Evolutionary conservation across 2,888 invertebrate species (phyloP).

Genomic region (Xylota sylvarum): DNA sequence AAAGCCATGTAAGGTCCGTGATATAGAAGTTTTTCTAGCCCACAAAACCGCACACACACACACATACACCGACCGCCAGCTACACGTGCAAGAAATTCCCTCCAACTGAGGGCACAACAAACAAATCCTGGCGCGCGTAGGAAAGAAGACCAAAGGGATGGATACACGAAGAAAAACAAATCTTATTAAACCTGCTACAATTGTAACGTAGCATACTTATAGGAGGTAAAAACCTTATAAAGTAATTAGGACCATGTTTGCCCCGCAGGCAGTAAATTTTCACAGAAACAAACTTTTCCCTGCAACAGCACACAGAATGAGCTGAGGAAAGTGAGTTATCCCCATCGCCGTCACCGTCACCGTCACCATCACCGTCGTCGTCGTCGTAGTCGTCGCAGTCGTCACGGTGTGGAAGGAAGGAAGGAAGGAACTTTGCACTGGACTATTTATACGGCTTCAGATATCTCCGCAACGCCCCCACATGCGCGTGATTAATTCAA

Average conservation of each 20-base stretch:
- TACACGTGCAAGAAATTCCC: conserved; percentile 29
- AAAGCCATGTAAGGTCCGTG: conserved; percentile 66
- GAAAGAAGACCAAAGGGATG: conserved; percentile 53
- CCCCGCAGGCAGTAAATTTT: conserved; percentile 69
- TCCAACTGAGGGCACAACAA: conserved; percentile 44
- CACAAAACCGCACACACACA: conserved; percentile 55
- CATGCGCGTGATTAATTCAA: conserved; percentile 60
- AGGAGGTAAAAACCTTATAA: conserved; percentile 70
- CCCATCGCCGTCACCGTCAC: conserved; percentile 15
- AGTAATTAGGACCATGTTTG: conserved; percentile 75
- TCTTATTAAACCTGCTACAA: conserved; percentile 74
- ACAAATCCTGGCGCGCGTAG: conserved; percentile 49
- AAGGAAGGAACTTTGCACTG: conserved; percentile 59
- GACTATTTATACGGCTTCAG: conserved; percentile 43
- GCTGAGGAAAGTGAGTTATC: conserved; percentile 39
- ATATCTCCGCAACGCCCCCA: conserved; percentile 13
- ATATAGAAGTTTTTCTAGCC: conserved; percentile 68
- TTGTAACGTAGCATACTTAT: conserved; percentile 65
- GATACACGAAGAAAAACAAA: conserved; percentile 60
- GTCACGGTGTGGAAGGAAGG: background rate
- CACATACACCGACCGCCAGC: conserved; percentile 6
- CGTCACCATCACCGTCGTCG: background rate
- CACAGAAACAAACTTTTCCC: conserved; percentile 66
- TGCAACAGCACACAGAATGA: conserved; percentile 44
- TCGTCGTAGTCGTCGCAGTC: too few species aligned